Evolutionary conservation across 1,140 invertebrate species (phyloP), one percentile per base, ranked within the genome.

Genomic region (Lepidurus arcticus): DNA sequence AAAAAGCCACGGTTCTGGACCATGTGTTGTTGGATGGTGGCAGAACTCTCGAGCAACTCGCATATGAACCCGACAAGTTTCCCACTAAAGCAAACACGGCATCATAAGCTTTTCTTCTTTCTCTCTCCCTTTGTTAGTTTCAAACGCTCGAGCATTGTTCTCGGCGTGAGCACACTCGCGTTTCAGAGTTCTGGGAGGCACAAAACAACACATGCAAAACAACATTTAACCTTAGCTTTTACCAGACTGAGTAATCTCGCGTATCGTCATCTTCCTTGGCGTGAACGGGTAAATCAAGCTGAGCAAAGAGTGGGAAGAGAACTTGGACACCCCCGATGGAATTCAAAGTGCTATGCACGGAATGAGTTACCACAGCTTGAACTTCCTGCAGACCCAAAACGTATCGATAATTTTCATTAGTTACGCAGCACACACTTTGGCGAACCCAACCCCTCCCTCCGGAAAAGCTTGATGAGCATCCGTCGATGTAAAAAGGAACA

Each of bases 271-370:
- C 42, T 26, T 78, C 76, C 24, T 34, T 21, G 21, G 76, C 73
- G n/a, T 78, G 13, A 83, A 94, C 93, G 84, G 91, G 93, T 88
- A 96, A 90, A 86, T 99, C 97, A 82, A 99, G 88, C 87, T 99
- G 97, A 53, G 96, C 95, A 88, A 99, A 98, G 79, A 99, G 88
- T 78, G 98, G 98, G 87, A 99, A 98, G 80, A 99, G 88, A 82
- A 99, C 96, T 89, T 99, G 96, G 82, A 99, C 97, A 76, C 98
- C 98, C 79, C 98, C 98, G 83, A 99, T 95, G 45, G 97, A 99
- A 87, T 99, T 98, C 80, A 99, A 88, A 7, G 97, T 98, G 87
- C 94, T 97, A 87, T 99, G 96, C 86, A 99, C 98, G 81, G 97
- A 98, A 88, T 98, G 94, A 78, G 97, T 99, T 83, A 98, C 94